These are phyloP conservation scores for Drosophila murphyi DNA, from an alignment of 1,140 invertebrate genomes.

Conservation along the genomic window DNA sequence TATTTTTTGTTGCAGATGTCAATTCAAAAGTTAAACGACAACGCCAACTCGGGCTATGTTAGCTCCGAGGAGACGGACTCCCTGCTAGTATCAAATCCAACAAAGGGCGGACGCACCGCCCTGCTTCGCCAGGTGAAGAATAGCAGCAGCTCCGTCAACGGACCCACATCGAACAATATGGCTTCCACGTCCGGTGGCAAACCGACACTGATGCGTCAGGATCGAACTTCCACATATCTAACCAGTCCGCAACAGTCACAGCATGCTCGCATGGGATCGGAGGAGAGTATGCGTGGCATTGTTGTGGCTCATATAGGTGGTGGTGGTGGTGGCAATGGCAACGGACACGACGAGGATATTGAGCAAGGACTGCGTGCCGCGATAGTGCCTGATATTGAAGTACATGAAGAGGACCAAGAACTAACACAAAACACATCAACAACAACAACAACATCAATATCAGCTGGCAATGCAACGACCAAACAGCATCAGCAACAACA, in stretches of 20 bases:
- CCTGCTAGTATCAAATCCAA: conserved; percentile 86
- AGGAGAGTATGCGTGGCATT: conserved; percentile 87
- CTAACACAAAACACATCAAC: conserved; percentile 68
- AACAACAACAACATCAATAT: conserved; percentile 62
- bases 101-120: conserved; percentile 62
- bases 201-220: conserved; percentile 92
- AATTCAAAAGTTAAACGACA: conserved; percentile 84
- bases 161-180: conserved; percentile 85
- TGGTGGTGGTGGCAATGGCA: conserved; percentile 29
- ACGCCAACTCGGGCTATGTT: conserved; percentile 88
- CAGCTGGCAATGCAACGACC: conserved; percentile 45
- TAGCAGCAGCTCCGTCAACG: conserved; percentile 69
- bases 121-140: conserved; percentile 72
- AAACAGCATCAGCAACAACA: conserved; percentile 31
- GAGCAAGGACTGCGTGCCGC: conserved; percentile 88
- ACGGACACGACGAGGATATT: conserved; percentile 82
- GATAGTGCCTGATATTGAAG: conserved; percentile 94
- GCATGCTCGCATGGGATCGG: conserved; percentile 88
- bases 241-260: conserved; percentile 91
- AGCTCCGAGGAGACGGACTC: conserved; percentile 92
- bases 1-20: conserved; percentile 75
- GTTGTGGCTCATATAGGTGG: background rate
- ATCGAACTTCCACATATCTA: conserved; percentile 90
- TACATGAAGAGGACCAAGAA: conserved; percentile 88
- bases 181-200: conserved; percentile 86